A percentile compares a stretch with the other conserved stretches of the same genome.
These are phyloP conservation scores for Pelosia muscerda DNA, from an alignment of 2,888 invertebrate genomes.

Conservation along the genomic window DNA sequence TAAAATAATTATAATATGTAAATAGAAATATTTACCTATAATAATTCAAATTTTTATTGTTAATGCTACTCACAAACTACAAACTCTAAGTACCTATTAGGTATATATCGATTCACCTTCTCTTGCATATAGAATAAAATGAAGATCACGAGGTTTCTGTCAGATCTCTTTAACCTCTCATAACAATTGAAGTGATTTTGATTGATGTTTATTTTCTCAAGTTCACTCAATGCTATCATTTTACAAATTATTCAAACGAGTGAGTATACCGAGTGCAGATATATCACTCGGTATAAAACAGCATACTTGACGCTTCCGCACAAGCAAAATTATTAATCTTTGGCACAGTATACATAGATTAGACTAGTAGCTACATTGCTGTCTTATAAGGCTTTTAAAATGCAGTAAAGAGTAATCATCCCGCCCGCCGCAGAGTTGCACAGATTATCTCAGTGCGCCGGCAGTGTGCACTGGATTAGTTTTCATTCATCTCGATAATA, in stretches of 20 bases:
- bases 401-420: slow-evolving; percentile 74
- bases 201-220: background rate
- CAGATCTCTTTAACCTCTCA: background rate
- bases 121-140: too few species aligned
- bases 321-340: slow-evolving; percentile 28
- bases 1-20: too few species aligned
- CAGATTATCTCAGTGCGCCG: slow-evolving; percentile 60
- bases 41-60: too few species aligned
- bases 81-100: background rate
- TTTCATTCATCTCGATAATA: background rate
- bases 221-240: too few species aligned
- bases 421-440: slow-evolving; percentile 53
- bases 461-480: slow-evolving; percentile 19
- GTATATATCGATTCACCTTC: too few species aligned
- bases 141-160: background rate
- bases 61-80: background rate
- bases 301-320: background rate
- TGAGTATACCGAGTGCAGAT: too few species aligned
- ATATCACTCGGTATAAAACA: background rate
- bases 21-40: too few species aligned
- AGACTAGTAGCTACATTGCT: slow-evolving; percentile 45
- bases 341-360: slow-evolving; percentile 20
- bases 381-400: slow-evolving; percentile 75
- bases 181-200: background rate
- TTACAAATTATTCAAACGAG: too few species aligned